Evolutionary conservation across 2,888 invertebrate species (phyloP).

Genomic region (Chymomyza amoena): DNA sequence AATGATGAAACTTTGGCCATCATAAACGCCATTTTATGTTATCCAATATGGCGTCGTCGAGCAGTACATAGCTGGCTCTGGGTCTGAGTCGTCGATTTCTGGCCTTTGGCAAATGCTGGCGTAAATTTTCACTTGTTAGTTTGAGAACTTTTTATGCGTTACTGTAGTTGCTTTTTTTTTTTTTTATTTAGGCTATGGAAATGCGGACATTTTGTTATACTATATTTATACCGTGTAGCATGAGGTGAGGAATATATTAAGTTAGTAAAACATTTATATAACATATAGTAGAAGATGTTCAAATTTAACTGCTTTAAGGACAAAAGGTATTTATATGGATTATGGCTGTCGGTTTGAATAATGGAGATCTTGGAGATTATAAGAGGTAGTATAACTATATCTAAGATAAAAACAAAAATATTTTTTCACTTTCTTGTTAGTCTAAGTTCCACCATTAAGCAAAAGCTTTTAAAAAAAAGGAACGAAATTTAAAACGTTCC

Average conservation of each 20-base stretch:
- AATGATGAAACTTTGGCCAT: conserved; percentile 66
- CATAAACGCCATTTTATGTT: conserved; percentile 67
- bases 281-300: no score
- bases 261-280: no score
- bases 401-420: no score
- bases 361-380: no score
- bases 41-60: conserved; percentile 60
- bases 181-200: neutral
- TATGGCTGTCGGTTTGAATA: no score
- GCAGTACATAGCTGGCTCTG: neutral
- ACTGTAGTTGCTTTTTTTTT: conserved; percentile 16
- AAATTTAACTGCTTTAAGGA: no score
- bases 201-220: neutral
- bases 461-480: neutral
- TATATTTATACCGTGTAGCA: neutral
- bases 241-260: no score
- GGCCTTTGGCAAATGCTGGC: conserved; percentile 25
- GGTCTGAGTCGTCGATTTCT: conserved; percentile 5
- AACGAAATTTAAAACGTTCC: neutral
- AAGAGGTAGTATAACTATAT: no score
- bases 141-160: conserved; percentile 34
- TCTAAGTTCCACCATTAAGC: neutral
- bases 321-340: no score
- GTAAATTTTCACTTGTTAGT: conserved; percentile 63
- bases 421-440: conserved; percentile 7